Conservation (phyloP, 1,140 invertebrate genomes). For the Nylanderia fulva region DNA sequence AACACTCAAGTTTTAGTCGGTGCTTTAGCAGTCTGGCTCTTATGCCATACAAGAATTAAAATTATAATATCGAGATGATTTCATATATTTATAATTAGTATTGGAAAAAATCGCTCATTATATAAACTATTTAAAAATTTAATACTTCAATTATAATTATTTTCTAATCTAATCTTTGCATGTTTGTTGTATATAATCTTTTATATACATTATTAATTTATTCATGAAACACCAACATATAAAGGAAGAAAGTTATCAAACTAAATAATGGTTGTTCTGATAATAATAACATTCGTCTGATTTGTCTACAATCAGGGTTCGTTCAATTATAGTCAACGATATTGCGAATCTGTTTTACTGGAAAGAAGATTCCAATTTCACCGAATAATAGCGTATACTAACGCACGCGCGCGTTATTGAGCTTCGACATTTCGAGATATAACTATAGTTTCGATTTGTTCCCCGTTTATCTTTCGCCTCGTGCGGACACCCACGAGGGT, state of each 20-base stretch:
- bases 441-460: slow-evolving; percentile 32
- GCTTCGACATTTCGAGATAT: slow-evolving; percentile 33
- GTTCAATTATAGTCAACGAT: not conserved
- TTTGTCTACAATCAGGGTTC: not conserved
- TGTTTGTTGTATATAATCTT: not conserved
- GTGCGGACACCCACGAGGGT: slow-evolving; percentile 8
- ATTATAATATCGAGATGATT: not conserved
- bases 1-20: not conserved
- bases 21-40: not conserved
- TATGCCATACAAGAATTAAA: not conserved
- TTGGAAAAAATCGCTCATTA: not conserved
- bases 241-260: not conserved
- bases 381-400: slow-evolving; percentile 13
- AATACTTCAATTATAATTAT: not conserved
- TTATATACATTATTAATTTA: not conserved
- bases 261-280: not conserved
- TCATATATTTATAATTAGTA: not conserved
- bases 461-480: slow-evolving; percentile 28
- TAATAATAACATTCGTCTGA: not conserved
- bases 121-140: slow-evolving; percentile 1
- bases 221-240: not conserved
- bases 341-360: not conserved
- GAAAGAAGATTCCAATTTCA: not conserved
- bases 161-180: not conserved
- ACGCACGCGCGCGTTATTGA: slow-evolving; percentile 7